Evolutionary conservation across 2,888 invertebrate genomes (phyloP), one percentile per base, ranked within the genome.

Genomic region (Caenorhabditis afra): DNA sequence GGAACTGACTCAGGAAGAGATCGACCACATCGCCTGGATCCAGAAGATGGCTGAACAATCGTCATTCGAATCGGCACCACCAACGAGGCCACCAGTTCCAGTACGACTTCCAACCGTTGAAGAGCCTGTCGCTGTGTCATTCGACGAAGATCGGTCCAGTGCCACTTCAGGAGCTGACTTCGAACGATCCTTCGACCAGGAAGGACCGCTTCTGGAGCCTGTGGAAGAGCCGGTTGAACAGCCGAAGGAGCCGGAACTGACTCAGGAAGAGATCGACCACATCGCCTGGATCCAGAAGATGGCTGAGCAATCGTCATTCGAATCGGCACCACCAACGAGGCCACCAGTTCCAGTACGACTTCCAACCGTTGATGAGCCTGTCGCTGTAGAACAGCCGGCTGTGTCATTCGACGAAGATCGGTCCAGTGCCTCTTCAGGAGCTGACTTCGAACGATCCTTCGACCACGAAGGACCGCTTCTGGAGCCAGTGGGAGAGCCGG

Each of bases 121-220:
- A 22, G 49, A 59, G n/a, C 59, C 59, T 16, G 16, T 29, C n/a
- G 29, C 8, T 0, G 35, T 18, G 22, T 45, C 45, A 4, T 14
- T 16, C 16, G 47, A 47, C 11, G 61, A 61, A 61, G 61, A 59
- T 22, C 23, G 58, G 29, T 73, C 73, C 8, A 50, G 41, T 45
- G 79, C 79, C 29, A 79, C 74, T 16, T 74, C 74, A 1, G 74
- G 74, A 14, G 79, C 79, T 14, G 74, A 79, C 14, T 47, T 59
- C 52, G 68, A 59, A 14, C 20, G 50, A 29, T 71, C 61, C 8
- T 61, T 59, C 41, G 50, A 59, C 16, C 57, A 65, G 3, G 61
- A 61, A 23, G 22, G 29, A 3, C 47, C 47, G 12, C 16, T 45
- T 39, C 47, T 47, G n/a, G 61, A 45, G 12, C 61, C 44, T n/a